phyloP scores from a whole-genome alignment of 2,113 vertebrate species.

The Neolamprologus kungweensis region DNA sequence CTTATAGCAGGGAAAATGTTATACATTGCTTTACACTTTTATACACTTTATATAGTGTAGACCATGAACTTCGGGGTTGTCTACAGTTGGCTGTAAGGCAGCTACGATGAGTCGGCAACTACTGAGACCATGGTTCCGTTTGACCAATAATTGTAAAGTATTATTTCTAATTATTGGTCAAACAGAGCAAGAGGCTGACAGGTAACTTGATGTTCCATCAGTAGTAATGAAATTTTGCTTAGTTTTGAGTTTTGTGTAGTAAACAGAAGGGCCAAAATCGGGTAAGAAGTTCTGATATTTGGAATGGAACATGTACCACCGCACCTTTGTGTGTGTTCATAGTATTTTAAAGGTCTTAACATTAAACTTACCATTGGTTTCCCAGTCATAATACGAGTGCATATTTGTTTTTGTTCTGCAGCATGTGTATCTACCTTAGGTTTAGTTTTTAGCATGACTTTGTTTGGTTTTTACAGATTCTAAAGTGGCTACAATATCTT shows the following conservation, averaged over 20 bases:
- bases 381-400: background rate
- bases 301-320: background rate
- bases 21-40: background rate
- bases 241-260: background rate
- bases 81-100: background rate
- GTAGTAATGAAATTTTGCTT: background rate
- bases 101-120: background rate
- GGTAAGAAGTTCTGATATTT: background rate
- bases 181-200: background rate
- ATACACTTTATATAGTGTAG: background rate
- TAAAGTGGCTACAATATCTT: background rate
- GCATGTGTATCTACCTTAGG: background rate
- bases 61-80: background rate
- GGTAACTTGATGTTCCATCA: background rate
- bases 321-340: background rate
- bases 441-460: background rate
- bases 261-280: background rate
- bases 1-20: background rate
- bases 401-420: background rate
- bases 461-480: background rate
- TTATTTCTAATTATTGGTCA: background rate
- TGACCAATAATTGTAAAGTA: background rate
- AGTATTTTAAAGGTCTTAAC: background rate
- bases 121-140: background rate
- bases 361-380: background rate